Conservation (phyloP, 1,140 invertebrate genomes). For the Macrosteles quadrilineatus region DNA sequence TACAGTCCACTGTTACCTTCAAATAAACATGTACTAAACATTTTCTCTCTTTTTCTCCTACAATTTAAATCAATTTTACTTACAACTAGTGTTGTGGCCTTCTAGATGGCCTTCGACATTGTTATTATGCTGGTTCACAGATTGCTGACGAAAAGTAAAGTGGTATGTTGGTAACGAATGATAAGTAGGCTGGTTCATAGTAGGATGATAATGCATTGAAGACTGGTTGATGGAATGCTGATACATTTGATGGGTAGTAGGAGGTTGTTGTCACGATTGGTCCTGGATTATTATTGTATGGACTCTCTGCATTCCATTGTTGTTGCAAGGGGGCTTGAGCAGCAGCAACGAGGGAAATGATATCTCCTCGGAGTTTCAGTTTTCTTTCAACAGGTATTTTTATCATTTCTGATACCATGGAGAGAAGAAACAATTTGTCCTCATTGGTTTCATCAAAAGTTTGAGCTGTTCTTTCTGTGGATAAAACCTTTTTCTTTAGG, state of each 20-base stretch:
- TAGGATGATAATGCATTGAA: slow-evolving; percentile 22
- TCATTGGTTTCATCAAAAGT: slow-evolving; percentile 23
- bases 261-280: slow-evolving; percentile 23
- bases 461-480: slow-evolving; percentile 6
- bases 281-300: slow-evolving; percentile 26
- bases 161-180: slow-evolving; percentile 11
- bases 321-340: slow-evolving; percentile 28
- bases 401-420: slow-evolving; percentile 22
- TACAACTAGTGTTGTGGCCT: slow-evolving; percentile 24
- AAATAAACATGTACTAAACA: too few relatives aligned
- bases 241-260: slow-evolving; percentile 13
- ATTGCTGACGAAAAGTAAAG: slow-evolving; percentile 5
- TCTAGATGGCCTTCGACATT: slow-evolving; percentile 8
- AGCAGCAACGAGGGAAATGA: slow-evolving; percentile 28
- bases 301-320: slow-evolving; percentile 17
- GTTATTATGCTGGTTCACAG: slow-evolving; percentile 18
- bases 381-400: slow-evolving; percentile 26
- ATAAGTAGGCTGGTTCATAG: slow-evolving; percentile 17
- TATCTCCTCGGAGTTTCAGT: slow-evolving; percentile 27
- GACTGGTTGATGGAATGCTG: slow-evolving; percentile 26
- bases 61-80: too few relatives aligned
- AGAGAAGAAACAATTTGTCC: slow-evolving; percentile 30
- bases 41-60: too few relatives aligned
- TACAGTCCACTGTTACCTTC: too few relatives aligned
- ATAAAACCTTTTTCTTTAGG: slow-evolving; percentile 19